Base-by-base conservation (phyloP, 2,888 invertebrate genomes). In the Tenthredo notha region DNA sequence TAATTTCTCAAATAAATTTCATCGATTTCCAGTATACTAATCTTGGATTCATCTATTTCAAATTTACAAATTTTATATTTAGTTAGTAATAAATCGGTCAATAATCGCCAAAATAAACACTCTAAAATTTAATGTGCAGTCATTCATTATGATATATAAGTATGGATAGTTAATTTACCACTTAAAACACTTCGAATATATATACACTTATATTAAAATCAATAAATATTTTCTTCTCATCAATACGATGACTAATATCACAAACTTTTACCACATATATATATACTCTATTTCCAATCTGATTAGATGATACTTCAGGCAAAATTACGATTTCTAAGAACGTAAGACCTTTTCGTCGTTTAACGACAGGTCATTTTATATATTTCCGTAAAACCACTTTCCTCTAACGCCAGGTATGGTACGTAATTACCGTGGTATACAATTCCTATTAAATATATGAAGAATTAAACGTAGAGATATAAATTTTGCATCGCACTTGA, bases 341-440 rank as follows among this genome's bases (percentile, higher is more conserved):
- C 29, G 29, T 15, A 5, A 67, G 15, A 2, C 67, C 67, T 33
- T 67, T 18, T 15, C 67, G 33, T 15, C 67, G 33, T 29, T 67
- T 33, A 67, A 67, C 18, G 33, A 25, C 67, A 6, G 29, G 67
- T 29, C 25, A 29, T 67, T 29, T 18, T 3, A 61, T 3, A 43
- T 25, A 18, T 67, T 61, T 67, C 67, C 67, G 33, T 15, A 67
- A 67, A 67, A 33, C 29, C 67, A 67, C 67, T 67, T 67, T 67
- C 67, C 67, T 67, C 33, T 18, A 67, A 67, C 29, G 33, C 25
- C 33, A 18, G 33, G 29, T 29, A 67, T 6, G 18, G 29, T 10
- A 33, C 18, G 33, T 33, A 33, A 67, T 25, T 15, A 67, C 25
- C 29, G 29, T 67, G 29, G 67, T 33, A 67, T n/a, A 67, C 25